A percentile compares a stretch with the other conserved stretches of the same genome.
These are phyloP conservation scores for Heterodera schachtii DNA, from an alignment of 1,140 invertebrate genomes.

Conservation along the genomic window DNA sequence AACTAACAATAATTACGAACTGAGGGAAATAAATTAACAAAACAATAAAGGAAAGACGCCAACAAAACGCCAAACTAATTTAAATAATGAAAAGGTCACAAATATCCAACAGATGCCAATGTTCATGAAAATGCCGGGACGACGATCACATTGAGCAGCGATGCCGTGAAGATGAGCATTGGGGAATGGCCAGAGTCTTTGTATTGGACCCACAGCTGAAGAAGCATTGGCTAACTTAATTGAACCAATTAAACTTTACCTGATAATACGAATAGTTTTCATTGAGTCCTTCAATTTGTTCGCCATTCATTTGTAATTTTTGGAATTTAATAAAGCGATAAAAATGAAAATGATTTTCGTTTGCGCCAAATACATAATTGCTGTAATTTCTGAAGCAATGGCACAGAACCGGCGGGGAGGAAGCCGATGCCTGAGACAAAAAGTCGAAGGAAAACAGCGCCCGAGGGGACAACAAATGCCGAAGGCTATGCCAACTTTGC, in stretches of 20 bases:
- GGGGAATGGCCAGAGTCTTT: constrained; percentile 7
- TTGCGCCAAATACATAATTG: no score
- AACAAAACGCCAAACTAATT: no score
- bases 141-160: no score
- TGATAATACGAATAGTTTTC: constrained; percentile 27
- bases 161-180: constrained; percentile 12
- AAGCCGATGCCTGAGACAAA: constrained; percentile 72
- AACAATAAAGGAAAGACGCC: no score
- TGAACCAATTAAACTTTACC: background rate
- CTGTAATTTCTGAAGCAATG: background rate
- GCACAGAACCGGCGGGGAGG: constrained; percentile 73
- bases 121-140: no score
- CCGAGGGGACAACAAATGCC: constrained; percentile 70
- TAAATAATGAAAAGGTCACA: no score
- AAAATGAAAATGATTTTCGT: no score
- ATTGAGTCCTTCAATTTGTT: constrained; percentile 11
- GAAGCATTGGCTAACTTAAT: constrained; percentile 1
- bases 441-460: constrained; percentile 73
- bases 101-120: background rate
- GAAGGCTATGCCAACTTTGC: background rate
- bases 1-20: no score
- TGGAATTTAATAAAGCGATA: no score
- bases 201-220: no score
- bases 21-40: no score
- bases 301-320: no score